Percentiles rank a stretch among this genome's conserved stretches.
These are phyloP conservation scores for Hyposmocoma kahamanoa DNA, from an alignment of 1,140 invertebrate genomes.

Conservation along the genomic window DNA sequence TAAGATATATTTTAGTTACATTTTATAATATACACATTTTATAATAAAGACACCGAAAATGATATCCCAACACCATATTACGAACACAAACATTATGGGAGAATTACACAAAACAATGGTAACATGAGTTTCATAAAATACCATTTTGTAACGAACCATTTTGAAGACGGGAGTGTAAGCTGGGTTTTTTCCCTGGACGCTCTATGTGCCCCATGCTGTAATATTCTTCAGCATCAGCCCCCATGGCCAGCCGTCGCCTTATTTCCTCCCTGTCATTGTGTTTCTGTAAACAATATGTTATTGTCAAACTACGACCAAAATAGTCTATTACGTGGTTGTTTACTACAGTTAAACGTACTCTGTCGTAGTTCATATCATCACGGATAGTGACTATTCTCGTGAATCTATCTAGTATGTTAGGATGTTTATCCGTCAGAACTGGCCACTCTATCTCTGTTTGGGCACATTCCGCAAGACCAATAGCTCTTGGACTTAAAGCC, in stretches of 20 bases:
- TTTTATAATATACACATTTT: no score
- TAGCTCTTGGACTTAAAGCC: slow-evolving; percentile 54
- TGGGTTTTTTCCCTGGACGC: slow-evolving; percentile 85
- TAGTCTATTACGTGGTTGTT: not conserved
- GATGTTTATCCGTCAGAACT: slow-evolving; percentile 47
- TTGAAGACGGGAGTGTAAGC: slow-evolving; percentile 89
- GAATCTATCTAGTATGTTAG: slow-evolving; percentile 80
- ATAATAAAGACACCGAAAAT: no score
- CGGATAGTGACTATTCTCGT: slow-evolving; percentile 76
- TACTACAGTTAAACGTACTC: not conserved
- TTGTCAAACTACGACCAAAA: no score
- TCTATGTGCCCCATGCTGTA: slow-evolving; percentile 75
- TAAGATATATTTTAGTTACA: no score
- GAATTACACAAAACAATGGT: no score
- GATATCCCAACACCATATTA: no score
- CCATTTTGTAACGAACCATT: slow-evolving; percentile 81
- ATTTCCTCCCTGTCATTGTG: slow-evolving; percentile 95
- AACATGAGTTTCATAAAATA: no score
- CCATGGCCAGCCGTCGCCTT: slow-evolving; percentile 89
- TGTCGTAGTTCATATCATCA: slow-evolving; percentile 41
- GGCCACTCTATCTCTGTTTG: slow-evolving; percentile 64
- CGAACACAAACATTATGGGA: no score
- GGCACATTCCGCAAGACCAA: slow-evolving; percentile 48
- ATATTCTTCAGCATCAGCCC: slow-evolving; percentile 85
- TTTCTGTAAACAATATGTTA: slow-evolving; percentile 78